phyloP scores from a whole-genome alignment of 2,113 vertebrate species.

The Hydrolagus affinis region DNA sequence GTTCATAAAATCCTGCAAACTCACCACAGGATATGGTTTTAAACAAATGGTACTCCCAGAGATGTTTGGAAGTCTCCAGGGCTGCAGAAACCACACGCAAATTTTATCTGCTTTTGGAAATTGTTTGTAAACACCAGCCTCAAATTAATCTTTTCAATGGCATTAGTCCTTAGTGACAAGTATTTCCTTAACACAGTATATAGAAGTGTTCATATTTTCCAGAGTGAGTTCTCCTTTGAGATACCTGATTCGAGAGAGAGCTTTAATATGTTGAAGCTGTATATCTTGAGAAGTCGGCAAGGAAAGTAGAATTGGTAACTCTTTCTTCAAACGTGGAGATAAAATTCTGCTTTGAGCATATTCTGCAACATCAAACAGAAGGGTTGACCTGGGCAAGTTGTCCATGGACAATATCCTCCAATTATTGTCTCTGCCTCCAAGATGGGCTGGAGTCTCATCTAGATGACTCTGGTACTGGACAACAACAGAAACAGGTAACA shows the following conservation, averaged over 20 bases:
- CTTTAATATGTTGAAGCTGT: constrained; percentile 36
- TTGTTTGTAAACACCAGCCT: no score
- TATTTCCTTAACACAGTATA: no score
- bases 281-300: constrained; percentile 43
- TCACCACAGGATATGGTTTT: no score
- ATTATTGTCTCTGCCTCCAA: constrained; percentile 52
- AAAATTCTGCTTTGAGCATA: constrained; percentile 44
- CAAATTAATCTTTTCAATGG: no score
- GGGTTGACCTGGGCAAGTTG: constrained; percentile 45
- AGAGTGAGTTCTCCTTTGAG: constrained; percentile 32
- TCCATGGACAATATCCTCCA: constrained; percentile 52
- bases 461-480: constrained; percentile 48
- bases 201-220: not conserved
- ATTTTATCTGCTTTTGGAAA: no score
- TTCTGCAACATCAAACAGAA: constrained; percentile 47
- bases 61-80: no score
- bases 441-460: constrained; percentile 49
- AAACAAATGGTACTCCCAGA: no score
- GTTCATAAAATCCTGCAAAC: no score
- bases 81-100: no score
- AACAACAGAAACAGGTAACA: constrained; percentile 35
- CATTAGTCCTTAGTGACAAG: no score
- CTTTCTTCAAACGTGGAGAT: constrained; percentile 43
- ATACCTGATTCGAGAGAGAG: constrained; percentile 47
- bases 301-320: constrained; percentile 47